Evolutionary conservation across 2,113 vertebrate species (phyloP), one percentile per base, ranked within the genome.

Genomic region (Oriolus oriolus): DNA sequence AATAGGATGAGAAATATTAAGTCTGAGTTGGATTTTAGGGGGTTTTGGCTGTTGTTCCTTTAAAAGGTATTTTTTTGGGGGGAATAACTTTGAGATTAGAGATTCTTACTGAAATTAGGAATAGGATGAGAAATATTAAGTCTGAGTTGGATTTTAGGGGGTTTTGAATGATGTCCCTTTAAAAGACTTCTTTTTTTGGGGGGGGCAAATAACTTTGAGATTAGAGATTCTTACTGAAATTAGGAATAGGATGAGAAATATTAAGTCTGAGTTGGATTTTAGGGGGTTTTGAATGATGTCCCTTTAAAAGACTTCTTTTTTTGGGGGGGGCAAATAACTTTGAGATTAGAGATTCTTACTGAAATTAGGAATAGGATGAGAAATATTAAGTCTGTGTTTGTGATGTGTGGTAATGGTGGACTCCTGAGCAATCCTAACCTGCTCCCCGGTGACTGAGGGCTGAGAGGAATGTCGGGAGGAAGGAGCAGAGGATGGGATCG

Each of bases 371-470:
- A 10, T 8, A 14, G 11, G 26, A 2, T 8, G 39, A 44, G 47
- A 53, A 52, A 13, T 76, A 10, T 1, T 2, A 28, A 45, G 31
- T 15, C 13, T 86, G 49, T 6, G 5, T 45, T 53, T 60, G 54
- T 33, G 5, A 1, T 6, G 1, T 42, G 33, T 27, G n/a, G 35
- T 27, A 7, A 7, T 27, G 49, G 6, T 53, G 68, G 52, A 4
- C 18, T 42, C n/a, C 31, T 57, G 86, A 80, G 84, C 60, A 50
- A 20, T 37, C 49, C 44, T 16, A 0, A 4, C 4, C 13, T 24
- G 66, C 6, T 44, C 13, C 13, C 1, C 1, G 14, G 9, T 0
- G 10, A 14, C 28, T 27, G 0, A 2, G 65, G 68, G 44, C 23
- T 12, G 5, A 22, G 42, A 59, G 71, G 15, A 37, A 1, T 7